Conservation (phyloP, 1,140 invertebrate genomes). For the Apocrypta bakeri region DNA sequence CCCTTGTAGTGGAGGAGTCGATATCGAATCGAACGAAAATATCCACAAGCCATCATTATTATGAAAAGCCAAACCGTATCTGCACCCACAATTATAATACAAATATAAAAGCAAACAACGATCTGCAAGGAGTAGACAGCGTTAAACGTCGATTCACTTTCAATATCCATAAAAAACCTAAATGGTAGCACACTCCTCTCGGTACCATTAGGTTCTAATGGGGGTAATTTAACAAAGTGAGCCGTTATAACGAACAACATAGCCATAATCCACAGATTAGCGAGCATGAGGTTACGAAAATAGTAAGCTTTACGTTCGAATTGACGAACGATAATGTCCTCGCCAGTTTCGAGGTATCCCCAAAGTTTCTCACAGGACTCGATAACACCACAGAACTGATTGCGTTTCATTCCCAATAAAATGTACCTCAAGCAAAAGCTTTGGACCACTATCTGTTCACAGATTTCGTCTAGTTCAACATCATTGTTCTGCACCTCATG, state of each 20-base stretch:
- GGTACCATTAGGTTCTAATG: neutral
- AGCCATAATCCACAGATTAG: neutral
- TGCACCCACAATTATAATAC: neutral
- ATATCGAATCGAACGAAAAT: neutral
- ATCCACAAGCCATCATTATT: constrained; percentile 40
- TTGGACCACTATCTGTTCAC: neutral
- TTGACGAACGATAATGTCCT: neutral
- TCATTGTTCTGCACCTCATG: no score
- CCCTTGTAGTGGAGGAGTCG: neutral
- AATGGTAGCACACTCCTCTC: neutral
- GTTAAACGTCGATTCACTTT: constrained; percentile 5
- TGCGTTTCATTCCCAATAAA: neutral
- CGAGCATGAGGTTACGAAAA: neutral
- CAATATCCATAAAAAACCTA: constrained; percentile 14
- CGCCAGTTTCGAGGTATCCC: neutral
- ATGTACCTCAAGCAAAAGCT: neutral
- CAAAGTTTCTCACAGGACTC: constrained; percentile 15
- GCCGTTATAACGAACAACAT: neutral
- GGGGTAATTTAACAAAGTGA: neutral
- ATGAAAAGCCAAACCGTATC: neutral
- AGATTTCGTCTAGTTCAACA: constrained; percentile 4
- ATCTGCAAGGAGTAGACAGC: neutral
- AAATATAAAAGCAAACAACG: neutral
- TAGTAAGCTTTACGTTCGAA: constrained; percentile 11
- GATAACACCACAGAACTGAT: neutral